Percentiles rank a stretch among this genome's conserved stretches.
Conservation (phyloP, 2,888 invertebrate species). For the Athrips mouffetella region DNA sequence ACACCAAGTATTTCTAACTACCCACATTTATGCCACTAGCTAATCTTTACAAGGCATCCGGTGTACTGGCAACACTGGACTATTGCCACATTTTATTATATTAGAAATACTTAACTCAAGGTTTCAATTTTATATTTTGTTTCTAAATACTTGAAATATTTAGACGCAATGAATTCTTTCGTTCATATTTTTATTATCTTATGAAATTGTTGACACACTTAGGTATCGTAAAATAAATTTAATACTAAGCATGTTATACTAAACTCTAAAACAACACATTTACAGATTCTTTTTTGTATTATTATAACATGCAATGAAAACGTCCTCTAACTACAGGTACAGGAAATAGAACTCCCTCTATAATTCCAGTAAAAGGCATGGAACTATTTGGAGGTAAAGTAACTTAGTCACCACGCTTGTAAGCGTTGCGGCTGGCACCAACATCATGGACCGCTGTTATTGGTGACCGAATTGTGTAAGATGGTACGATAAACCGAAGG, state of each 20-base stretch:
- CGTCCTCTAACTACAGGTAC: too few species aligned
- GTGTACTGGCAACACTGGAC: slow-evolving; percentile 23
- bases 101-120: slow-evolving; percentile 16
- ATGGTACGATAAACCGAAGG: too few species aligned
- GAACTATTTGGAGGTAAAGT: too few species aligned
- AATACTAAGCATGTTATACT: neutral
- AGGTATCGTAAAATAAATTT: neutral
- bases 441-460: too few species aligned
- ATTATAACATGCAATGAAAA: too few species aligned
- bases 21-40: slow-evolving; percentile 44
- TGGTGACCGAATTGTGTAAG: too few species aligned
- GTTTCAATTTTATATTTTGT: slow-evolving; percentile 11
- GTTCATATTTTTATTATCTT: slow-evolving; percentile 15
- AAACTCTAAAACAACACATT: too few species aligned
- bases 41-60: slow-evolving; percentile 49
- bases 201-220: slow-evolving; percentile 11
- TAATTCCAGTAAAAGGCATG: too few species aligned
- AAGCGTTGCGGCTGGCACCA: too few species aligned
- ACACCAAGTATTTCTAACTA: slow-evolving; percentile 49
- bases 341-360: too few species aligned
- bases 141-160: slow-evolving; percentile 19
- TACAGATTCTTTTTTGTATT: too few species aligned
- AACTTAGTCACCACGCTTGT: too few species aligned
- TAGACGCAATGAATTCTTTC: slow-evolving; percentile 8
- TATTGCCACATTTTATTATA: slow-evolving; percentile 21